Evolutionary conservation across 2,113 vertebrate species (phyloP).

Genomic region (Sterrhoptilus dennistouni): DNA sequence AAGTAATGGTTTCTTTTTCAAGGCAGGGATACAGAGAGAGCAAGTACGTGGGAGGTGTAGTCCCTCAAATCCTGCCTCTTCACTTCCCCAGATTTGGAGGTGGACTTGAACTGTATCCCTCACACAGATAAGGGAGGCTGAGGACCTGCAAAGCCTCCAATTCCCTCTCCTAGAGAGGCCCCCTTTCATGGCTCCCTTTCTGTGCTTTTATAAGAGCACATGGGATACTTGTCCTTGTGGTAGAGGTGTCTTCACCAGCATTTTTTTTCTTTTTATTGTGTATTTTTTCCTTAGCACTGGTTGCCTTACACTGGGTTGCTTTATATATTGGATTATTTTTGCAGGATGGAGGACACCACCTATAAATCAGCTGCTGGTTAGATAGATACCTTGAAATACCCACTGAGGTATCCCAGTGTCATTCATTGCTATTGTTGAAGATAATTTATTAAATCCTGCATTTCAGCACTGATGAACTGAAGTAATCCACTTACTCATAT

Average conservation of each 20-base stretch:
- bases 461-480: not conserved
- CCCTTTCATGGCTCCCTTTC: not conserved
- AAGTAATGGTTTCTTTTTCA: not conserved
- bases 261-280: not conserved
- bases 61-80: not conserved
- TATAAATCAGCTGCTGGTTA: not conserved
- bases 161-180: not conserved
- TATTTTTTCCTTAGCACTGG: not conserved
- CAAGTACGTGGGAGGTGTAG: not conserved
- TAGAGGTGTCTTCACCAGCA: not conserved
- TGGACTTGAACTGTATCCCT: not conserved
- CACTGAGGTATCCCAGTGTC: not conserved
- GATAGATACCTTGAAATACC: not conserved
- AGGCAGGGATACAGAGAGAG: not conserved
- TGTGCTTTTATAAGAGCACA: not conserved
- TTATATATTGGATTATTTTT: not conserved
- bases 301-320: not conserved
- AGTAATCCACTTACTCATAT: not conserved
- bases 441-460: not conserved
- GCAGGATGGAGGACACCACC: not conserved
- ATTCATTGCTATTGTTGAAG: not conserved
- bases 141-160: not conserved
- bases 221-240: not conserved
- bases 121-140: accelerated
- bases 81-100: not conserved